These are phyloP conservation scores for Bombylius major DNA, from an alignment of 2,888 invertebrate species.

Conservation along the genomic window DNA sequence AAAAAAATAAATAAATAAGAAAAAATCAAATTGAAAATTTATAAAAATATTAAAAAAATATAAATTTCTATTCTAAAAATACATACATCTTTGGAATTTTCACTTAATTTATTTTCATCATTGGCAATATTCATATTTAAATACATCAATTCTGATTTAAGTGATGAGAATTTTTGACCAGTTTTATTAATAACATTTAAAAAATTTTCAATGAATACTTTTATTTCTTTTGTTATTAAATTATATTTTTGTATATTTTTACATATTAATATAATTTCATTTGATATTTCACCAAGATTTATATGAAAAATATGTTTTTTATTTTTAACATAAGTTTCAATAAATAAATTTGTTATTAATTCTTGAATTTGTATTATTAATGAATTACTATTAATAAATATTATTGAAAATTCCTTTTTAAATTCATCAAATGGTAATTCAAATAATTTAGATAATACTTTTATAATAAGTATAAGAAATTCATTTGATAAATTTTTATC, in stretches of 20 bases:
- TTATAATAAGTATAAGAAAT: conserved; percentile 11
- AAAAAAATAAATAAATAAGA: neutral
- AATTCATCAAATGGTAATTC: conserved; percentile 25
- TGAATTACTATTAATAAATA: conserved; percentile 17
- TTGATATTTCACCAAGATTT: neutral
- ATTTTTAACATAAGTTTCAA: neutral
- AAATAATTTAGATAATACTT: conserved; percentile 29
- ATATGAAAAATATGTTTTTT: conserved; percentile 1
- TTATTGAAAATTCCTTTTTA: conserved; percentile 21
- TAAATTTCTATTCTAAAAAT: neutral
- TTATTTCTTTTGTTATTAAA: neutral
- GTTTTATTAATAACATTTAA: conserved; percentile 11
- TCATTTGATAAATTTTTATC: conserved; percentile 2
- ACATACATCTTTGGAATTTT: neutral
- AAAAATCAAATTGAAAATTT: neutral
- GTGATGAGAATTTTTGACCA: conserved; percentile 1
- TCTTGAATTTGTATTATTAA: conserved; percentile 15
- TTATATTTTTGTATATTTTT: conserved; percentile 22
- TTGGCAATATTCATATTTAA: neutral
- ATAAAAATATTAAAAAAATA: neutral
- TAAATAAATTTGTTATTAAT: conserved; percentile 10
- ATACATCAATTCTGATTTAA: neutral
- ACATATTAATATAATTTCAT: conserved; percentile 22
- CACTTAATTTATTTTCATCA: neutral
- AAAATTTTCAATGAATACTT: conserved; percentile 34